phyloP scores from a whole-genome alignment of 2,113 vertebrate species.

The Ariopsis seemanni region DNA sequence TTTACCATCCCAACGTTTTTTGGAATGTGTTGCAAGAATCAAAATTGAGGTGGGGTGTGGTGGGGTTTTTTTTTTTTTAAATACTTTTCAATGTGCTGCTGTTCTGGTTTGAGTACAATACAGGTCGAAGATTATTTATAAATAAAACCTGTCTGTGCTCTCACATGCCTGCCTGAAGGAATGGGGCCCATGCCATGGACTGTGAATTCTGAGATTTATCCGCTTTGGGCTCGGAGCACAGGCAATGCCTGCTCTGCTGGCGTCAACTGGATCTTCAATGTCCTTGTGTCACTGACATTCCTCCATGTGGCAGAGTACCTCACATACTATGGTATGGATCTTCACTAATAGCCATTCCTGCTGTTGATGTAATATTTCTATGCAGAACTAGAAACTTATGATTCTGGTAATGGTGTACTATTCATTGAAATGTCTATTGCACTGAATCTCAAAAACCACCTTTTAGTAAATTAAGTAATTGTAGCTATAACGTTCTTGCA shows the following conservation, averaged over 20 bases:
- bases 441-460: background rate
- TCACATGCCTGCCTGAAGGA: conserved; percentile 65
- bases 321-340: conserved; percentile 86
- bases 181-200: conserved; percentile 99
- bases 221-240: conserved; percentile 95
- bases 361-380: background rate
- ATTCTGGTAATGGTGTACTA: background rate
- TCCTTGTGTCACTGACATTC: conserved; percentile 92
- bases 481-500: background rate
- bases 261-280: conserved; percentile 96
- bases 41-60: too few relatives aligned
- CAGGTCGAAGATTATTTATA: too few relatives aligned
- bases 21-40: too few relatives aligned
- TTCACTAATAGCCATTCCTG: background rate
- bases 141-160: too few relatives aligned
- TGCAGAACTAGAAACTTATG: background rate
- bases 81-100: too few relatives aligned
- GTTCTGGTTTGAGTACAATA: too few relatives aligned
- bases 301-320: conserved; percentile 89
- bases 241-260: conserved; percentile 94
- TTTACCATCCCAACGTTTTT: too few relatives aligned
- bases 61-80: too few relatives aligned
- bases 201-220: conserved; percentile 97
- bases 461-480: background rate
- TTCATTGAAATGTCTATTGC: background rate